phyloP scores from a whole-genome alignment of 2,113 vertebrate genomes.

The Steatornis caripensis region DNA sequence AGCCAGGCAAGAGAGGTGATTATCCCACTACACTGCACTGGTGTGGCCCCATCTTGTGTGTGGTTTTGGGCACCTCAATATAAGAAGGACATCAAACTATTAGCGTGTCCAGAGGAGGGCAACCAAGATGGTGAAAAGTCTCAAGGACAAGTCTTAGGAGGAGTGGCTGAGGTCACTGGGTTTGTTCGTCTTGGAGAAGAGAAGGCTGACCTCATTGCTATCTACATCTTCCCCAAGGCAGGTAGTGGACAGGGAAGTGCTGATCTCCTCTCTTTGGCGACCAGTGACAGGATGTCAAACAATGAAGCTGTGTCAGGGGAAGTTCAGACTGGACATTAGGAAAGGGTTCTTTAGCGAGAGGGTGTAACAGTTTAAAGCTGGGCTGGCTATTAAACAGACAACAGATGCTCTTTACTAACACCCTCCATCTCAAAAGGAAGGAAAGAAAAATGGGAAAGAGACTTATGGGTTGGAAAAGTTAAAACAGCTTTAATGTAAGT shows the following conservation, averaged over 20 bases:
- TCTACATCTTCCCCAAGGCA: background rate
- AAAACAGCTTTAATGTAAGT: too few relatives aligned
- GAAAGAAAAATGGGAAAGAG: too few relatives aligned
- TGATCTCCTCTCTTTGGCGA: background rate
- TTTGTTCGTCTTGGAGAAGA: background rate
- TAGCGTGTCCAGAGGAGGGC: background rate
- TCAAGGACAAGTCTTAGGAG: background rate
- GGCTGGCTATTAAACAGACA: too few relatives aligned
- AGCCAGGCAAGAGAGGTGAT: rapidly evolving
- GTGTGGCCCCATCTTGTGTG: rapidly evolving
- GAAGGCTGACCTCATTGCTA: background rate
- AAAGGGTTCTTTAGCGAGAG: background rate
- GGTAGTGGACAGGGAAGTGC: rapidly evolving
- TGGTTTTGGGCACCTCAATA: background rate
- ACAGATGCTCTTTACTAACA: too few relatives aligned
- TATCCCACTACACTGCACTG: too few relatives aligned
- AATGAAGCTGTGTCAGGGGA: background rate
- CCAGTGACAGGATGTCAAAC: background rate
- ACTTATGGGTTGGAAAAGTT: too few relatives aligned
- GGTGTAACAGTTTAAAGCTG: too few relatives aligned
- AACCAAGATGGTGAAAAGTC: background rate
- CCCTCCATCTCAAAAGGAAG: too few relatives aligned
- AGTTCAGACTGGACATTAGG: background rate
- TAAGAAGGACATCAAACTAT: background rate
- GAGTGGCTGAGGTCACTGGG: background rate